Base-by-base conservation (phyloP, 2,797 vertebrate genomes). In the Agapornis canus region DNA sequence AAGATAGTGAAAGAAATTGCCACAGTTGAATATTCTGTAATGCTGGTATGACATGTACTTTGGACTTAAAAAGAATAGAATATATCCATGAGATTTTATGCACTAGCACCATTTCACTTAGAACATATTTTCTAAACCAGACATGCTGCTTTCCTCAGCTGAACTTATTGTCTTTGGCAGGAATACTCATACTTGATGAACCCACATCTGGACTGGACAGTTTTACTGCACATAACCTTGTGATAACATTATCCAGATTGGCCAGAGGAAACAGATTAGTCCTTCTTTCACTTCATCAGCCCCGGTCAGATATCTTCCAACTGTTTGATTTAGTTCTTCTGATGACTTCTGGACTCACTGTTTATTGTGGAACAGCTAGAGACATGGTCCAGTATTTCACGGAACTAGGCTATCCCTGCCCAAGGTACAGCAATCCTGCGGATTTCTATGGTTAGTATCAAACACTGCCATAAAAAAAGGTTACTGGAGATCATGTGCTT, bases 131-230 rank as follows among this genome's bases (percentile, higher is more conserved):
- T 94, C 52, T 51, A 86, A 77, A 90, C 39, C 57, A 75, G 89
- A 66, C 10, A 32, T 12, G 37, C 35, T 63, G 59, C 48, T 93
- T 88, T 90, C 71, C 35, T 75, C 40, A 64, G 37, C 59, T 96
- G 47, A 90, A 73, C 42, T 76, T 57, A 73, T 54, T 94, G 70
- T 63, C 60, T 75, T 89, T 93, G 93, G 61, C 96, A 99, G 99
- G 99, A 61, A 99, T 99, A 96, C 97, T 99, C 68, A 99, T 99
- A 84, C 98, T 99, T 90, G 99, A 99, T 39, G 99, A 99, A 90
- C 99, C 99, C 77, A 99, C 99, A 3, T 99, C 99, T 9, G 99
- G 99, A 70, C 97, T 99, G 40, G 99, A 99, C 98, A 99, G 99
- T 95, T 99, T 99, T 97, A 99, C 99, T 0, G 99, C 99, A 76